phyloP scores from a whole-genome alignment of 2,113 vertebrate genomes.

The Oreochromis tanganicae region DNA sequence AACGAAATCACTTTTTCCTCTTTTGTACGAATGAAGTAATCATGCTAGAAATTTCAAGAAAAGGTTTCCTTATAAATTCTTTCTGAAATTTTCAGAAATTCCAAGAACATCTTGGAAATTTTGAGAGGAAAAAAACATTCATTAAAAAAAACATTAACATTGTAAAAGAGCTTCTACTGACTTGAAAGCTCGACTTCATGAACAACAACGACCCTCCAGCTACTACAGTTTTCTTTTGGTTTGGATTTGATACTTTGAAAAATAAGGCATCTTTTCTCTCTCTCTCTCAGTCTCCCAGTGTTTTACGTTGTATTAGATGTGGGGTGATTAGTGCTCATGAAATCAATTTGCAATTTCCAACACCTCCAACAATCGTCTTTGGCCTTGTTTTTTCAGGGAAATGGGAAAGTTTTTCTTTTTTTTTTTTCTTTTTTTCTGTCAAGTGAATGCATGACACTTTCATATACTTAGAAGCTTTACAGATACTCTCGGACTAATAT shows the following conservation, averaged over 20 bases:
- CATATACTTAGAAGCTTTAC: background rate
- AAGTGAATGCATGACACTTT: background rate
- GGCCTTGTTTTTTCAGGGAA: background rate
- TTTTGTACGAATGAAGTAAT: background rate
- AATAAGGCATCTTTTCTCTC: no score
- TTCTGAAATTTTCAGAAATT: background rate
- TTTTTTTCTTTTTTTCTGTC: background rate
- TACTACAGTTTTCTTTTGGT: no score
- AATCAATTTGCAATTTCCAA: accelerated
- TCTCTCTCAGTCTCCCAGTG: background rate
- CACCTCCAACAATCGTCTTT: background rate
- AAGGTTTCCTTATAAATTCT: background rate
- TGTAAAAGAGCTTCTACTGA: no score
- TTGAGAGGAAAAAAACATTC: no score
- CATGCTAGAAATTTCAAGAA: background rate
- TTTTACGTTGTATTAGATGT: accelerated
- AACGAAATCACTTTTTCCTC: background rate
- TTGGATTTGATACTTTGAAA: no score
- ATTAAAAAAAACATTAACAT: no score
- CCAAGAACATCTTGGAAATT: no score
- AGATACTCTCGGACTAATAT: background rate
- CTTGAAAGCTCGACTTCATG: no score
- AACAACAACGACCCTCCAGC: no score
- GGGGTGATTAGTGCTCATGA: background rate
- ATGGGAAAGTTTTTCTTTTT: accelerated